Conservation (phyloP, 1,140 invertebrate genomes). For the Cataglyphis hispanica region DNA sequence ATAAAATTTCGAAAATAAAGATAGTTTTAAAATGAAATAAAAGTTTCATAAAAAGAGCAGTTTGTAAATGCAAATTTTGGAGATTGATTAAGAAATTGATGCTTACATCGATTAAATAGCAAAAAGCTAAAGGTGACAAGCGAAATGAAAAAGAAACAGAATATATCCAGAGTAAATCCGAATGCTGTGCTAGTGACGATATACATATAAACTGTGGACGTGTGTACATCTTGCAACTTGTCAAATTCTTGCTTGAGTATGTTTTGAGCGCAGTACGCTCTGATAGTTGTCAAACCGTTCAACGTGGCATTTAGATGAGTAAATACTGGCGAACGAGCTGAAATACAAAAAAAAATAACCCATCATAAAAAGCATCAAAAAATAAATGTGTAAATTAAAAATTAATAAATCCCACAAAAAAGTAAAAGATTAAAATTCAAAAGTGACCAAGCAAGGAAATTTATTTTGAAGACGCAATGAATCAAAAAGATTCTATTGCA, state of each 20-base stretch:
- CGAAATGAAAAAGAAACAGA: conserved; percentile 90
- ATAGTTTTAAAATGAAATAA: too few relatives aligned
- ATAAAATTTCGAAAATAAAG: too few relatives aligned
- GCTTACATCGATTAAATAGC: conserved; percentile 79
- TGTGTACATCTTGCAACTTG: conserved; percentile 88
- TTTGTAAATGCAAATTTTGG: not conserved
- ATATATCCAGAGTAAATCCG: conserved; percentile 90
- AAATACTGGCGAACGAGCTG: conserved; percentile 93
- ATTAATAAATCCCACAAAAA: conserved; percentile 84
- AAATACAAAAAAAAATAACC: conserved; percentile 82
- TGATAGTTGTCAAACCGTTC: conserved; percentile 95
- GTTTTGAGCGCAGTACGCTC: conserved; percentile 93
- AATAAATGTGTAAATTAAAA: conserved; percentile 86
- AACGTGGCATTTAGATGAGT: conserved; percentile 96
- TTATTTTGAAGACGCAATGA: not conserved
- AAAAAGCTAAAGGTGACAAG: conserved; percentile 89
- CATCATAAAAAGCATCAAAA: not conserved
- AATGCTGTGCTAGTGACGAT: conserved; percentile 90
- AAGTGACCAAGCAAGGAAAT: not conserved
- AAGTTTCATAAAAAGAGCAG: not conserved
- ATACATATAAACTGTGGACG: conserved; percentile 90
- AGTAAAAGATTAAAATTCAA: not conserved
- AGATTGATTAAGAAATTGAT: not conserved
- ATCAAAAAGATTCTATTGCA: not conserved
- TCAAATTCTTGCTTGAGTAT: conserved; percentile 94